These are phyloP conservation scores for Teleopsis dalmanni DNA, from an alignment of 1,140 invertebrate genomes.

Conservation along the genomic window DNA sequence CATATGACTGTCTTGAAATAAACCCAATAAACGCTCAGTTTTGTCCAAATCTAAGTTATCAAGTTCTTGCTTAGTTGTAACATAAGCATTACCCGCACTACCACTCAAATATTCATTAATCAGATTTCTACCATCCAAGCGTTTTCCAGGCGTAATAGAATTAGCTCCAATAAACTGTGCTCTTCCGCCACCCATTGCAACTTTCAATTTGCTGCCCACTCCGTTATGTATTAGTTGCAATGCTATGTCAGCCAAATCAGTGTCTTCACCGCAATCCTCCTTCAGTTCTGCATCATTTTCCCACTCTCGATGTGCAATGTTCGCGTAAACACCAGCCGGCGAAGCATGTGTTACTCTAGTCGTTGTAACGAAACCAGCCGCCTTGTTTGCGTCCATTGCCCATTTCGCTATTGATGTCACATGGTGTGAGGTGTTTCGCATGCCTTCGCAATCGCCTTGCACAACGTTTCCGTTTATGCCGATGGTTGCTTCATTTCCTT, in stretches of 20 bases:
- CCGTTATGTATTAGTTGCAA: slow-evolving; percentile 62
- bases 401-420: slow-evolving; percentile 62
- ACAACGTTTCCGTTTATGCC: slow-evolving; percentile 64
- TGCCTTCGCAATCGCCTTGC: slow-evolving; percentile 51
- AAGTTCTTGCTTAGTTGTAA: slow-evolving; percentile 55
- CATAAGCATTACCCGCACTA: slow-evolving; percentile 48
- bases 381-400: slow-evolving; percentile 64
- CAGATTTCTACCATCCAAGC: slow-evolving; percentile 61
- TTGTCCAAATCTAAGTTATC: slow-evolving; percentile 31
- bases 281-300: slow-evolving; percentile 59
- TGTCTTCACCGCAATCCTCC: slow-evolving; percentile 32
- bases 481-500: slow-evolving; percentile 70
- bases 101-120: slow-evolving; percentile 58
- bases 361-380: slow-evolving; percentile 70
- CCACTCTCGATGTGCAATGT: slow-evolving; percentile 66
- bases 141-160: slow-evolving; percentile 51
- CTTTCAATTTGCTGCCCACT: slow-evolving; percentile 55
- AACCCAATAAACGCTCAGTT: slow-evolving; percentile 46
- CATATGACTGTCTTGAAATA: slow-evolving; percentile 49
- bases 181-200: slow-evolving; percentile 68
- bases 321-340: slow-evolving; percentile 65
- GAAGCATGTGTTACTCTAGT: slow-evolving; percentile 74
- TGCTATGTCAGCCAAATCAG: slow-evolving; percentile 62
- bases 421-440: slow-evolving; percentile 50
- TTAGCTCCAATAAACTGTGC: slow-evolving; percentile 57